Conservation (phyloP, 2,113 vertebrate species). For the Tapirus terrestris region DNA sequence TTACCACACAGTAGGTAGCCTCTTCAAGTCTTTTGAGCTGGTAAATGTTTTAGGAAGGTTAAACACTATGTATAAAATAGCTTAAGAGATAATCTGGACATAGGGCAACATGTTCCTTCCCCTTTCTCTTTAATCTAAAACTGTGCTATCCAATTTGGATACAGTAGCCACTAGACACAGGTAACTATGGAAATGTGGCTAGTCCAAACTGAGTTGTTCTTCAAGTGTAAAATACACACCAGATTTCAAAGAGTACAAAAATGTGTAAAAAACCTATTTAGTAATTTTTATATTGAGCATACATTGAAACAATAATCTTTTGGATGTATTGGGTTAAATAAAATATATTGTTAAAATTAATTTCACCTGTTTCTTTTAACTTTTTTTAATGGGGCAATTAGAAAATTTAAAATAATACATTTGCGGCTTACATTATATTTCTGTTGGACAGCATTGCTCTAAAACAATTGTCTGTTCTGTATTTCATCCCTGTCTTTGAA, state of each 20-base stretch:
- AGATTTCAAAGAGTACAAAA: neutral
- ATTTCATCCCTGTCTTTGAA: neutral
- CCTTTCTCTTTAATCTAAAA: neutral
- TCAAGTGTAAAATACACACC: neutral
- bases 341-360: conserved; percentile 1
- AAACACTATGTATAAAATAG: neutral
- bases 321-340: neutral
- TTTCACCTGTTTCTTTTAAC: neutral
- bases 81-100: neutral
- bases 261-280: neutral
- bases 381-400: neutral
- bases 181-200: neutral
- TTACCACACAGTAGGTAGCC: neutral
- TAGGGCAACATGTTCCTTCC: neutral
- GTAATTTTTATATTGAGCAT: neutral
- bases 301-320: neutral
- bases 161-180: neutral
- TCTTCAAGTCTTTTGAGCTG: neutral
- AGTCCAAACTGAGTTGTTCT: neutral
- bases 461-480: neutral
- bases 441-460: neutral
- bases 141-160: neutral
- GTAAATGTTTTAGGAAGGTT: neutral
- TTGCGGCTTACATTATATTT: neutral
- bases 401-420: neutral